phyloP scores from a whole-genome alignment of 2,113 vertebrate genomes.

The Sinocyclocheilus anophthalmus region DNA sequence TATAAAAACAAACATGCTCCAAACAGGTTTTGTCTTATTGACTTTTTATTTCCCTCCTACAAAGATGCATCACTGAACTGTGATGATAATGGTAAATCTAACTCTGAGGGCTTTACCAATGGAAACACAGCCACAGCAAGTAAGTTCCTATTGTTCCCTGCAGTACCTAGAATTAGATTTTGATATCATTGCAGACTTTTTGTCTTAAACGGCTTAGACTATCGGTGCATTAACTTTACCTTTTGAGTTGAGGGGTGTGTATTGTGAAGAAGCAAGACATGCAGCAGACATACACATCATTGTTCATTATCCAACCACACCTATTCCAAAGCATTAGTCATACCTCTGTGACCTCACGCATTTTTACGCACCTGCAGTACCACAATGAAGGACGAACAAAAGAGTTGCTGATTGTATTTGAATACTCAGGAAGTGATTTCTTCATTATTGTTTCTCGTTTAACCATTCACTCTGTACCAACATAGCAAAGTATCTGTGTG shows the following conservation, averaged over 20 bases:
- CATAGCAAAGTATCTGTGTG: background rate
- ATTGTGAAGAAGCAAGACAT: slow-evolving; percentile 6
- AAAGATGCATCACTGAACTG: slow-evolving; percentile 35
- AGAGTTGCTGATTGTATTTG: background rate
- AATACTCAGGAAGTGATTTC: background rate
- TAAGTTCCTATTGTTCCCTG: slow-evolving; percentile 5
- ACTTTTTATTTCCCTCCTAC: background rate
- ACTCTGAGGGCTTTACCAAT: background rate
- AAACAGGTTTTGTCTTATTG: background rate
- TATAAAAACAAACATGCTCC: background rate
- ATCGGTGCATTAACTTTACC: background rate
- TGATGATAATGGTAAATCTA: background rate
- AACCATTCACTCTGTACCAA: background rate
- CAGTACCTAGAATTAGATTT: background rate
- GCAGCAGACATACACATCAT: background rate
- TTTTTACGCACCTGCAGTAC: background rate
- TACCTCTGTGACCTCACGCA: slow-evolving; percentile 19
- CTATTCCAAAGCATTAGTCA: slow-evolving; percentile 28
- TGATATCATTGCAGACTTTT: background rate
- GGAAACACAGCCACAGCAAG: background rate
- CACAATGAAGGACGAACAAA: background rate
- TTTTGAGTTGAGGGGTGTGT: slow-evolving; percentile 21
- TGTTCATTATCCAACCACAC: slow-evolving; percentile 27
- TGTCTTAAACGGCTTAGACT: background rate
- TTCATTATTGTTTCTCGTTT: background rate